Conservation (phyloP, 2,888 invertebrate species). For the Diplolepis rosae region DNA sequence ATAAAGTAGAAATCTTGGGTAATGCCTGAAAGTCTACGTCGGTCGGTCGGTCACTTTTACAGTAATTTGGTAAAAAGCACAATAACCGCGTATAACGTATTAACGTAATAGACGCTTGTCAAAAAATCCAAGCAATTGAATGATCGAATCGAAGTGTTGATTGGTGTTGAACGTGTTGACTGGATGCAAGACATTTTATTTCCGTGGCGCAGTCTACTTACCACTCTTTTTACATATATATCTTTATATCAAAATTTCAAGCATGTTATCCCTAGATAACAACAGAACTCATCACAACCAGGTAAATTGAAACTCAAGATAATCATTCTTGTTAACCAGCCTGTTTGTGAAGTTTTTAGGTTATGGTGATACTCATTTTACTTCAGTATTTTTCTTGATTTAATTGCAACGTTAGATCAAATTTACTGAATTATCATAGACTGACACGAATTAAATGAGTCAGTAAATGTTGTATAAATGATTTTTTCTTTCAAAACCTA, state of each 20-base stretch:
- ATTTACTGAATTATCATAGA: neutral
- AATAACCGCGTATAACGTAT: no score
- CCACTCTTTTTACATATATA: neutral
- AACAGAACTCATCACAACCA: slow-evolving; percentile 53
- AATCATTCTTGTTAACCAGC: neutral
- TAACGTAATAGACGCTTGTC: slow-evolving; percentile 7
- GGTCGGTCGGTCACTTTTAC: neutral
- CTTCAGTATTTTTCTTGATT: neutral
- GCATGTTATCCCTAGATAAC: slow-evolving; percentile 58
- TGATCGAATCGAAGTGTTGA: slow-evolving; percentile 15
- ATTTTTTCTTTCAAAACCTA: neutral
- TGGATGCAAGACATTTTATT: neutral
- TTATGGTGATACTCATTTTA: neutral
- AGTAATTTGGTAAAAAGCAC: neutral
- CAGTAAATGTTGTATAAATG: neutral
- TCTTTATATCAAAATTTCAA: slow-evolving; percentile 41
- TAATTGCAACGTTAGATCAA: neutral
- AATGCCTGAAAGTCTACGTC: neutral
- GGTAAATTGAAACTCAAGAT: slow-evolving; percentile 44
- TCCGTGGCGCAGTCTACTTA: neutral
- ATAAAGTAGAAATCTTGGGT: no score
- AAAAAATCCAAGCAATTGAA: neutral
- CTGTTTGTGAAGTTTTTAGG: slow-evolving; percentile 6
- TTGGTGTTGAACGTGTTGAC: neutral
- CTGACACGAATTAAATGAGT: neutral